Evolutionary conservation across 1,140 invertebrate genomes (phyloP), one percentile per base, ranked within the genome.

Genomic region (Melanaphis sacchari): DNA sequence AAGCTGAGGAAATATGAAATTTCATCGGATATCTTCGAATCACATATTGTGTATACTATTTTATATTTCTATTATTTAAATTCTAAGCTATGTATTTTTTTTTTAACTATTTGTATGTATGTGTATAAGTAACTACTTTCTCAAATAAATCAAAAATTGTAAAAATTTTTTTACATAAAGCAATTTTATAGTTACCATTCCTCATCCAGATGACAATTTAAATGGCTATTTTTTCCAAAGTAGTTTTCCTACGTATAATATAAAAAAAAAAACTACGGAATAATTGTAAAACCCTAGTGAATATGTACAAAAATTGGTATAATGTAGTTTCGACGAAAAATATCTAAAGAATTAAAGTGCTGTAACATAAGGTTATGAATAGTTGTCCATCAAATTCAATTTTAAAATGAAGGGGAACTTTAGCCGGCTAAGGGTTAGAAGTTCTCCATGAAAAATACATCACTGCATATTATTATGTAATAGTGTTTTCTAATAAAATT

Each of bases 341-440:
- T 76, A 76, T 18, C 59, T 21, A 76, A 76, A 18, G 59, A n/a
- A 76, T 76, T n/a, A 76, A 76, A 76, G 31, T 76, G 11, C 59
- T n/a, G 18, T 76, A n/a, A 76, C 59, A n/a, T 76, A 15, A 76
- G 59, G 59, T 76, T n/a, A n/a, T 76, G 59, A 76, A 76, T 76
- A 76, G 59, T 76, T n/a, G 59, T 76, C 59, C n/a, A 76, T 76
- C 59, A 76, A n/a, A n/a, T 76, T 76, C 31, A 76, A 76, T 76
- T 76, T 76, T 76, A 76, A 76, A 76, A 76, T 3, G 31, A 18
- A 76, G 31, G 59, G 59, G 31, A 76, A 76, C 59, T 76, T n/a
- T 76, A 18, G 15, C 59, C 5, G 18, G 59, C n/a, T 76, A 76
- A 66, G 59, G 59, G 59, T 66, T 66, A n/a, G 59, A n/a, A 59